Evolutionary conservation across 2,797 vertebrate genomes (phyloP).

Genomic region (Hyperoplus lanceolatus): DNA sequence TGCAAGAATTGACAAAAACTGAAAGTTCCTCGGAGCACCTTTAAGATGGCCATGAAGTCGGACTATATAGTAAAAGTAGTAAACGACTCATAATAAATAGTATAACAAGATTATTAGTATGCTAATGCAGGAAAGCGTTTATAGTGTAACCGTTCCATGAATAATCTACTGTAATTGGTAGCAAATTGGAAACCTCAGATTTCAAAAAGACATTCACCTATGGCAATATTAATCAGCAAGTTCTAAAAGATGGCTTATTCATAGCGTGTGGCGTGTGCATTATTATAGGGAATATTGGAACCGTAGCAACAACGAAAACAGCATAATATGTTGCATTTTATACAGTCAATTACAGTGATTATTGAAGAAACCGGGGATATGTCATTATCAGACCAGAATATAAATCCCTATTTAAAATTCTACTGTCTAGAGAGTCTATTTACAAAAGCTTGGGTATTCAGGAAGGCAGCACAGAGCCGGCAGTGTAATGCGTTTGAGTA

Average conservation of each 20-base stretch:
- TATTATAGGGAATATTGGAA: background rate
- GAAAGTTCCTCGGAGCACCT: no score
- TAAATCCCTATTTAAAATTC: conserved; percentile 51
- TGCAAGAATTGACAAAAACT: no score
- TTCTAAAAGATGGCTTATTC: no score
- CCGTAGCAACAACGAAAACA: background rate
- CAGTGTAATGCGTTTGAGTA: conserved; percentile 64
- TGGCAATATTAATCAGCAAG: background rate
- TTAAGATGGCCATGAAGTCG: no score
- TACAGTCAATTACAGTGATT: conserved; percentile 34
- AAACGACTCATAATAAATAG: background rate
- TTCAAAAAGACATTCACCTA: background rate
- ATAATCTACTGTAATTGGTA: background rate
- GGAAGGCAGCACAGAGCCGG: conserved; percentile 44
- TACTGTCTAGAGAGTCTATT: conserved; percentile 43
- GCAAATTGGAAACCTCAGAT: background rate
- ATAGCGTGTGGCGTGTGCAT: no score
- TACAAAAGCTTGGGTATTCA: conserved; percentile 59
- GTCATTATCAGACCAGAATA: conserved; percentile 51
- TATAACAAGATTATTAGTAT: background rate
- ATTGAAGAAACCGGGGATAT: conserved; percentile 34
- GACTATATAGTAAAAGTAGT: no score
- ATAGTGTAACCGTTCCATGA: background rate
- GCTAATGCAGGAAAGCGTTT: background rate
- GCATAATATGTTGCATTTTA: background rate